Evolutionary conservation across 2,888 invertebrate species (phyloP).

Genomic region (Nebria salina): DNA sequence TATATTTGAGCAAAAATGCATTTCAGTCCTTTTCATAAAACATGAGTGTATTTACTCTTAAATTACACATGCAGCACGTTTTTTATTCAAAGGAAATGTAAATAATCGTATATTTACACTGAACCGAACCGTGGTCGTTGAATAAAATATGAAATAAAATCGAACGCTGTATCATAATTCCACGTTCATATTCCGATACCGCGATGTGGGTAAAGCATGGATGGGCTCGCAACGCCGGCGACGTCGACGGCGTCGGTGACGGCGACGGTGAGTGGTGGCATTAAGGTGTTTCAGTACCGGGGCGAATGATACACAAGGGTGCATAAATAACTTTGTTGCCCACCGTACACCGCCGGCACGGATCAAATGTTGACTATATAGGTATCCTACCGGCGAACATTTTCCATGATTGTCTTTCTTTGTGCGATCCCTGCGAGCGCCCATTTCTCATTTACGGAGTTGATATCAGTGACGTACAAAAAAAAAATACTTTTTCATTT

Average conservation of each 20-base stretch:
- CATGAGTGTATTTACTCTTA: conserved; percentile 19
- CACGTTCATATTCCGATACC: conserved; percentile 29
- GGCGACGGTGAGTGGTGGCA: neutral
- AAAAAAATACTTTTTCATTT: conserved; percentile 10
- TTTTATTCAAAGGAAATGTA: conserved; percentile 35
- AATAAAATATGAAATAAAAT: conserved; percentile 45
- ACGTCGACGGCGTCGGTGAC: neutral
- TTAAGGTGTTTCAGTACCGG: neutral
- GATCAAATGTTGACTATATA: conserved; percentile 30
- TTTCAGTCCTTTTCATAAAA: conserved; percentile 22
- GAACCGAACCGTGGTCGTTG: conserved; percentile 9
- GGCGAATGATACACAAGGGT: conserved; percentile 43
- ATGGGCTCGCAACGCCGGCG: neutral
- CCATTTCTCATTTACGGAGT: conserved; percentile 7
- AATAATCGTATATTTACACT: conserved; percentile 32
- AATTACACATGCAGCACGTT: conserved; percentile 26
- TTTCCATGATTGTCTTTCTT: conserved; percentile 35
- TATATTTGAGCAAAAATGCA: neutral
- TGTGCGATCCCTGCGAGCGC: conserved; percentile 22
- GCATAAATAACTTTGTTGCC: conserved; percentile 33
- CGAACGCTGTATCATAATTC: conserved; percentile 41
- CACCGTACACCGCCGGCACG: neutral
- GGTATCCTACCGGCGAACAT: conserved; percentile 14
- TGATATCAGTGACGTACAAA: conserved; percentile 27
- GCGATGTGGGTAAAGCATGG: neutral